Conservation (phyloP, 2,888 invertebrate genomes). For the Eristalis arbustorum region DNA sequence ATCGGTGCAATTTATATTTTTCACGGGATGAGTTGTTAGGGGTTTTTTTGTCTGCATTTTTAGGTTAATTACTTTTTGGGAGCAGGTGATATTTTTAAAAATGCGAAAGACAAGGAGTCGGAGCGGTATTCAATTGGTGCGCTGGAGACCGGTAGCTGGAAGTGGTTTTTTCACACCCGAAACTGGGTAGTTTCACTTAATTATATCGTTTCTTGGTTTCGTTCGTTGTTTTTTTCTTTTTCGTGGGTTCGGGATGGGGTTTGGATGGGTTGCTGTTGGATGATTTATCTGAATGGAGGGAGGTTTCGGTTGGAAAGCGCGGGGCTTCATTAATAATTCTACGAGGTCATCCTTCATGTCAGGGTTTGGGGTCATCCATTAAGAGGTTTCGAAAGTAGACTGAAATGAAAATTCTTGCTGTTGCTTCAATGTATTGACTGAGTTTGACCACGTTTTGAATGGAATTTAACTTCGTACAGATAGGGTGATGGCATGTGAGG, state of each 20-base stretch:
- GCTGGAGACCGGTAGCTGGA: slow-evolving; percentile 56
- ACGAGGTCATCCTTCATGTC: too few species aligned
- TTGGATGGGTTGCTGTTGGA: background rate
- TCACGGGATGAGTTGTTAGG: slow-evolving; percentile 15
- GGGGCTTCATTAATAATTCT: too few species aligned
- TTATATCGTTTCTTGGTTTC: slow-evolving; percentile 26
- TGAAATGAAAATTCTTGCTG: too few species aligned
- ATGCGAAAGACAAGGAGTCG: background rate
- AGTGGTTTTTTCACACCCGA: slow-evolving; percentile 59
- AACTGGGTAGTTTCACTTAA: slow-evolving; percentile 53
- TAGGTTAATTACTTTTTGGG: slow-evolving; percentile 57
- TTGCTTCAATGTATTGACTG: too few species aligned
- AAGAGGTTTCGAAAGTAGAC: too few species aligned
- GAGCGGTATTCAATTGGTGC: slow-evolving; percentile 13
- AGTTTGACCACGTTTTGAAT: too few species aligned
- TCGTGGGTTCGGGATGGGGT: too few species aligned
- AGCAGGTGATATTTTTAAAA: background rate
- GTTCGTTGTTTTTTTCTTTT: too few species aligned
- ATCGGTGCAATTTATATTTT: slow-evolving; percentile 66
- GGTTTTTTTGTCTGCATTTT: slow-evolving; percentile 5
- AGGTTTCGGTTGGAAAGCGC: too few species aligned
- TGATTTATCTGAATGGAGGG: background rate
- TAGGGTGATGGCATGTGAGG: too few species aligned
- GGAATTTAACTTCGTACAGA: too few species aligned
- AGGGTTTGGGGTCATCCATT: too few species aligned